These are phyloP conservation scores for Stramonita haemastoma DNA, from an alignment of 2,888 invertebrate species.

Conservation along the genomic window DNA sequence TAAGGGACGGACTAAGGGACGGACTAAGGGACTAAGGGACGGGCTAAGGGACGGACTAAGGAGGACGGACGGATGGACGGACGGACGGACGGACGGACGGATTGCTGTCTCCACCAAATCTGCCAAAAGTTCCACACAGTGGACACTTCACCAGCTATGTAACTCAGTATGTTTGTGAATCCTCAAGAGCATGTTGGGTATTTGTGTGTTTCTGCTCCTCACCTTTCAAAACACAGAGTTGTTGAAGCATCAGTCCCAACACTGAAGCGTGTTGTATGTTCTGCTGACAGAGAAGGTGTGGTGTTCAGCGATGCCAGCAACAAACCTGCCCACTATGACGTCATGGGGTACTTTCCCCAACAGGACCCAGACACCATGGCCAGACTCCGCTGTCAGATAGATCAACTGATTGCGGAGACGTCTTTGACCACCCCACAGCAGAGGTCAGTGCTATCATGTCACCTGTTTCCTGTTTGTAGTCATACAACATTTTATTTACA, in stretches of 20 bases:
- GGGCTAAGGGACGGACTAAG: too few species aligned
- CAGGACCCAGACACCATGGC: conserved; percentile 79
- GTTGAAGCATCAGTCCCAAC: too few species aligned
- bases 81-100: too few species aligned
- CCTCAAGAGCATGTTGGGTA: background rate
- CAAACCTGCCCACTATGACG: conserved; percentile 83
- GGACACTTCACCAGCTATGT: background rate
- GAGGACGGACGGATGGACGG: too few species aligned
- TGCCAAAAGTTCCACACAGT: too few species aligned
- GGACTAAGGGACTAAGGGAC: too few species aligned
- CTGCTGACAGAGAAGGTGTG: conserved; percentile 37
- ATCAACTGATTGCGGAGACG: conserved; percentile 80
- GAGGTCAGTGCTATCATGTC: conserved; percentile 55
- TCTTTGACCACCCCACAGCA: conserved; percentile 79
- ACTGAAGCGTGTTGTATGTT: background rate
- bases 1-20: too few species aligned
- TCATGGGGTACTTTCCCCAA: conserved; percentile 86
- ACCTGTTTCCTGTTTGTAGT: background rate
- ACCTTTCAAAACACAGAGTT: too few species aligned
- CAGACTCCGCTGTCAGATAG: conserved; percentile 80
- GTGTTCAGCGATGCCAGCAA: conserved; percentile 65
- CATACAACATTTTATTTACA: too few species aligned
- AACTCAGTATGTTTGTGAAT: background rate
- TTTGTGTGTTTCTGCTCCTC: too few species aligned
- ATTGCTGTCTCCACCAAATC: too few species aligned